phyloP scores from a whole-genome alignment of 1,140 invertebrate species.

The Pteromalus puparum region DNA sequence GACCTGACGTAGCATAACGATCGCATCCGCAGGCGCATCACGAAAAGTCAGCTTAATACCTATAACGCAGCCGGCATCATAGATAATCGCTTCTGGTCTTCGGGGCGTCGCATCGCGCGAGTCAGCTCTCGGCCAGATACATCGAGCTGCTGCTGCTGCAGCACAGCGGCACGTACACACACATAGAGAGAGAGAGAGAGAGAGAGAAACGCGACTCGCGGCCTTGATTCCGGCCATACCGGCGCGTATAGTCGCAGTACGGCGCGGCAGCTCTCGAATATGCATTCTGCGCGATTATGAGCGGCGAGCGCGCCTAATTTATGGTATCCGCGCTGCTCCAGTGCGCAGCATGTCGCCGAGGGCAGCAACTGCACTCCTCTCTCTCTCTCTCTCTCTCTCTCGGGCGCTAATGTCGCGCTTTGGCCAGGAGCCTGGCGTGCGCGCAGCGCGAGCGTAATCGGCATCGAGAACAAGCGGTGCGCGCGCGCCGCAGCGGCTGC shows the following conservation, averaged over 20 bases:
- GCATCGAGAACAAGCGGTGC: conserved; percentile 29
- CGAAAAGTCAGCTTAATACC: neutral
- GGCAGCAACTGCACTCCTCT: neutral
- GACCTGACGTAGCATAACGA: no score
- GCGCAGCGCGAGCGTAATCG: conserved; percentile 55
- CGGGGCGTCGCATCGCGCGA: neutral
- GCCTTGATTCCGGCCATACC: conserved; percentile 57
- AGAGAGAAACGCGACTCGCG: conserved; percentile 52
- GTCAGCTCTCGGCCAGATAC: neutral
- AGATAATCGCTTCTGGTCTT: neutral
- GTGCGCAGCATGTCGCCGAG: conserved; percentile 53
- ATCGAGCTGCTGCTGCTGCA: no score
- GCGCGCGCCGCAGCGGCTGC: neutral
- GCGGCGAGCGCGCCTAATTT: conserved; percentile 57
- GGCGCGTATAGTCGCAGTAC: neutral
- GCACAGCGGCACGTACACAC: neutral
- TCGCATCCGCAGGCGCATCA: neutral
- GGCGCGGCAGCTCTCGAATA: conserved; percentile 44
- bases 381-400: conserved; percentile 49
- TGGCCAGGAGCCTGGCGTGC: conserved; percentile 7
- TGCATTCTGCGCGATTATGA: conserved; percentile 56
- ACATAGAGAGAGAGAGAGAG: neutral
- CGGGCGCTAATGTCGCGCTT: conserved; percentile 2
- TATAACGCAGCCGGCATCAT: neutral
- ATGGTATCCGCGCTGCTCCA: conserved; percentile 55